Conservation (phyloP, 2,113 vertebrate species). For the Oncorhynchus keta region DNA sequence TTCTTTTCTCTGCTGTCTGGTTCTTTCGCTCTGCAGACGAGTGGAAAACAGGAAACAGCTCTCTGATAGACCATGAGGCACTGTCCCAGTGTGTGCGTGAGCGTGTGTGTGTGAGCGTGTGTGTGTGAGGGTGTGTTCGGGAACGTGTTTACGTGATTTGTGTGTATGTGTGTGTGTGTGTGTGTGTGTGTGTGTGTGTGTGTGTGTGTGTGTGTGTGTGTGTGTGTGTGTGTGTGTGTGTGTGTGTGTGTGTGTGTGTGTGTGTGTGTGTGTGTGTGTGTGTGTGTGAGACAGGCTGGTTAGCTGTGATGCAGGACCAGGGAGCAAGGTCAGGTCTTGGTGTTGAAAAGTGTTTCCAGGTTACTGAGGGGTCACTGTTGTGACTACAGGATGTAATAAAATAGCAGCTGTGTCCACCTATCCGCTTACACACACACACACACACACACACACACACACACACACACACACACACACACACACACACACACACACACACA, state of each 20-base stretch:
- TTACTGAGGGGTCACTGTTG: constrained; percentile 42
- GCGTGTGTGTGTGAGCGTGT: not conserved
- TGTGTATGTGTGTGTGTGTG: not conserved
- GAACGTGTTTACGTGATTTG: too few species aligned
- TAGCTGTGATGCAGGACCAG: constrained; percentile 40
- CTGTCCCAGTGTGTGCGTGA: not conserved
- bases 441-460: constrained; percentile 28
- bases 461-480: not conserved
- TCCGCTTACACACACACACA: constrained; percentile 8
- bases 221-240: not conserved
- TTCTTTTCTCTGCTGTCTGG: not conserved
- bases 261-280: not conserved
- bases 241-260: not conserved
- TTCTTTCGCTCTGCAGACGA: not conserved
- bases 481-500: constrained; percentile 12
- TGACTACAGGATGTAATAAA: constrained; percentile 51
- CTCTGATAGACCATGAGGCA: too few species aligned
- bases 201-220: too few species aligned
- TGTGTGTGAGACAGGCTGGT: constrained; percentile 25
- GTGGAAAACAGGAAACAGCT: too few species aligned
- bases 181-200: too few species aligned
- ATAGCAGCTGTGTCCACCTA: constrained; percentile 56
- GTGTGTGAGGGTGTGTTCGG: too few species aligned
- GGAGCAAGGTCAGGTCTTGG: constrained; percentile 49
- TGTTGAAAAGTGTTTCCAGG: constrained; percentile 69